phyloP scores from a whole-genome alignment of 2,113 vertebrate species.

The Caretta caretta region DNA sequence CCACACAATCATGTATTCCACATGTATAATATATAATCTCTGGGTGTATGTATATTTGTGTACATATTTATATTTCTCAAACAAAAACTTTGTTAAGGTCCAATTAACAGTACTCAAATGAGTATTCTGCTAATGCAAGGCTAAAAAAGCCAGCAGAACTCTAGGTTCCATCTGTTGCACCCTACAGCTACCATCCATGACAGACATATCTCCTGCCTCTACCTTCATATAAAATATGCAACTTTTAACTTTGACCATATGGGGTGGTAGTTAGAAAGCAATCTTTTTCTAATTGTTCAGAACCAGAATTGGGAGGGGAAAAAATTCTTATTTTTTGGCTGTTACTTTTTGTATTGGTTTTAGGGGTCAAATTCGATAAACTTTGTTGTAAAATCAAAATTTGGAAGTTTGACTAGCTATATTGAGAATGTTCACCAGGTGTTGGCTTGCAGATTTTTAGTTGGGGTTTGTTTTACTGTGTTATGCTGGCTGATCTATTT shows the following conservation, averaged over 20 bases:
- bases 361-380: no score
- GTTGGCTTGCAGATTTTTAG: no score
- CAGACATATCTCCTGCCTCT: neutral
- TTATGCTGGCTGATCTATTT: no score
- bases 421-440: no score
- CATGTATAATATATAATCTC: neutral
- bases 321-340: no score
- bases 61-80: neutral
- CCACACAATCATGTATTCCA: neutral
- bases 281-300: neutral
- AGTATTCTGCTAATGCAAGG: neutral
- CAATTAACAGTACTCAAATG: neutral
- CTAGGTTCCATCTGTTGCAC: neutral
- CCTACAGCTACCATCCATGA: neutral
- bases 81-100: neutral
- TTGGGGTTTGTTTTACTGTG: no score
- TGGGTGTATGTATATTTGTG: neutral
- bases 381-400: no score
- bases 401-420: no score
- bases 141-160: neutral
- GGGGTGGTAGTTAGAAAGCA: neutral
- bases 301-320: neutral
- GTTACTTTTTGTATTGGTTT: no score
- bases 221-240: neutral
- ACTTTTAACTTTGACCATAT: neutral